phyloP scores from a whole-genome alignment of 2,113 vertebrate species.

The Balaenoptera acutorostrata region DNA sequence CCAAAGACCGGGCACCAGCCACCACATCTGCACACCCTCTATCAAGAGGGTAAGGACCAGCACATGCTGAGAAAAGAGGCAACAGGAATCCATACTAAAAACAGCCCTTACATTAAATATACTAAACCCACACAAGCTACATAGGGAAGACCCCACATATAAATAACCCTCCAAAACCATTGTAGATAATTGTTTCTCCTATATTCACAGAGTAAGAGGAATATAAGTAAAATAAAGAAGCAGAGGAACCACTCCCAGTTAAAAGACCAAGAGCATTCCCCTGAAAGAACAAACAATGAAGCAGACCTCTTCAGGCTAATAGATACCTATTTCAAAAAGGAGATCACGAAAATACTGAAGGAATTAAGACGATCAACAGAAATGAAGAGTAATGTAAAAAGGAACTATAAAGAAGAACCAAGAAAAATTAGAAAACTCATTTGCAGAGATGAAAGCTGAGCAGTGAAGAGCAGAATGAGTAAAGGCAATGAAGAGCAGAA shows the following conservation, averaged over 20 bases:
- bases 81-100: neutral
- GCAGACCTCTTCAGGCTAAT: neutral
- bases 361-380: neutral
- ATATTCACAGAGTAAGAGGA: neutral
- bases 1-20: neutral
- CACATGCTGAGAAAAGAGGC: neutral
- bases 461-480: neutral
- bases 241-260: neutral
- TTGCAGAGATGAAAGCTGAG: neutral
- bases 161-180: neutral
- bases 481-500: neutral
- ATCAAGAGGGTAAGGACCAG: neutral
- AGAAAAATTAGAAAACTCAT: neutral
- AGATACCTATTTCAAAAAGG: neutral
- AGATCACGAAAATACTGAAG: neutral
- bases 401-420: neutral
- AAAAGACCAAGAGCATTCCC: neutral
- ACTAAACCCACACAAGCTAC: neutral
- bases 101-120: neutral
- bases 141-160: neutral
- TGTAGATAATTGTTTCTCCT: neutral
- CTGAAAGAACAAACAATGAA: neutral
- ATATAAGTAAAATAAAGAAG: neutral
- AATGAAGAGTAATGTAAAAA: neutral
- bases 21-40: neutral